Evolutionary conservation across 2,113 vertebrate species (phyloP).

Genomic region (Alligator sinensis): DNA sequence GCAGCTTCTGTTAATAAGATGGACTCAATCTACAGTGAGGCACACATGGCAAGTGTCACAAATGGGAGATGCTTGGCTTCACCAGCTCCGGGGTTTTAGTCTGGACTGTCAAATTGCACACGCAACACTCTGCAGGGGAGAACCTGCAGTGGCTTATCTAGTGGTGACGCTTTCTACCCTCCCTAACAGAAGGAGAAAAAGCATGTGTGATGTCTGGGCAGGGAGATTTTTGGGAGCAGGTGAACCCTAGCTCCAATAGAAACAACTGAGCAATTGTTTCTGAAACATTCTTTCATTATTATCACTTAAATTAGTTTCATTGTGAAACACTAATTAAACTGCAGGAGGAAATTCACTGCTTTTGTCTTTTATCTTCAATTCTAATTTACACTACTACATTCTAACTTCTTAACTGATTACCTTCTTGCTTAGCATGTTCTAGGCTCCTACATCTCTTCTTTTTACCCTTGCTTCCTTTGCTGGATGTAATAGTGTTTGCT

Average conservation of each 20-base stretch:
- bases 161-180: background rate
- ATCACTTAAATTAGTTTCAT: conserved; percentile 35
- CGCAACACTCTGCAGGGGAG: background rate
- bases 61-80: background rate
- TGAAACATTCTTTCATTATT: conserved; percentile 31
- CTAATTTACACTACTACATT: conserved; percentile 63
- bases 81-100: background rate
- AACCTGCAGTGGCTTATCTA: background rate
- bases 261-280: background rate
- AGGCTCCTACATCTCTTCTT: background rate
- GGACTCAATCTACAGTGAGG: background rate
- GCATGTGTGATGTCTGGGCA: background rate
- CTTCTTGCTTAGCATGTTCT: background rate
- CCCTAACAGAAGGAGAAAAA: background rate
- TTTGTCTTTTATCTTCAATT: conserved; percentile 48
- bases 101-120: background rate
- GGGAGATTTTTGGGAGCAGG: background rate
- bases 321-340: conserved; percentile 59
- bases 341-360: conserved; percentile 37
- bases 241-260: background rate
- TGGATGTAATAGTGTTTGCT: background rate
- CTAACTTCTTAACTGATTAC: conserved; percentile 64
- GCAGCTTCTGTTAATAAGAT: background rate
- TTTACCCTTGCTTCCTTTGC: background rate
- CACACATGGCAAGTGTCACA: background rate